Percentiles rank a stretch among this genome's conserved stretches.
Evolutionary conservation across 2,797 vertebrate species (phyloP).

Genomic region (Gambusia yucatana): DNA sequence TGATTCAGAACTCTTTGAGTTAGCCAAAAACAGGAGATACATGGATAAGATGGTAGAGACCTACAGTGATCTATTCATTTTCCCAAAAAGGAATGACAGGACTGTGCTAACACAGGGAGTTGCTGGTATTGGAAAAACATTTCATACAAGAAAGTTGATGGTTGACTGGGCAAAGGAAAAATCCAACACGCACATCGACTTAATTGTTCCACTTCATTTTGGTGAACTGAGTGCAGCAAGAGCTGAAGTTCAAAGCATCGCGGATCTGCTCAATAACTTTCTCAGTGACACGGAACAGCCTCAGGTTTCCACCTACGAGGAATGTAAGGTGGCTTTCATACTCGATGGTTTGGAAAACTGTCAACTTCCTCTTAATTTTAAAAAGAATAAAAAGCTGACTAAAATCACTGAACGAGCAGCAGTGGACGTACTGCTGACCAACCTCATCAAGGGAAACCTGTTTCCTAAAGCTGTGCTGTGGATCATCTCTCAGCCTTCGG

Average conservation of each 20-base stretch:
- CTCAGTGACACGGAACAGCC: background rate
- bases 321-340: background rate
- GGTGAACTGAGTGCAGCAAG: background rate
- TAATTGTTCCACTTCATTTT: background rate
- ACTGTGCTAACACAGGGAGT: slow-evolving; percentile 1
- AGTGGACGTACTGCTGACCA: background rate
- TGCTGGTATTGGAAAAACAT: background rate
- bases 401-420: background rate
- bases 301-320: background rate
- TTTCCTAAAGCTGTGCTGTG: background rate
- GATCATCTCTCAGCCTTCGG: slow-evolving; percentile 4
- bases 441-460: background rate
- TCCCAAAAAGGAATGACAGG: background rate
- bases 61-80: background rate
- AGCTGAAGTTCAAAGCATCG: background rate
- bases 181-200: background rate
- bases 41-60: background rate
- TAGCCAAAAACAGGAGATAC: background rate
- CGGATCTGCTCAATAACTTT: background rate
- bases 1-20: slow-evolving; percentile 1
- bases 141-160: background rate
- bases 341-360: slow-evolving; percentile 2
- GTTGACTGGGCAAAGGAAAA: background rate
- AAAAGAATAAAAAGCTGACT: background rate
- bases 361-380: background rate